phyloP scores from a whole-genome alignment of 2,797 vertebrate genomes.

The Anabacerthia variegaticeps region DNA sequence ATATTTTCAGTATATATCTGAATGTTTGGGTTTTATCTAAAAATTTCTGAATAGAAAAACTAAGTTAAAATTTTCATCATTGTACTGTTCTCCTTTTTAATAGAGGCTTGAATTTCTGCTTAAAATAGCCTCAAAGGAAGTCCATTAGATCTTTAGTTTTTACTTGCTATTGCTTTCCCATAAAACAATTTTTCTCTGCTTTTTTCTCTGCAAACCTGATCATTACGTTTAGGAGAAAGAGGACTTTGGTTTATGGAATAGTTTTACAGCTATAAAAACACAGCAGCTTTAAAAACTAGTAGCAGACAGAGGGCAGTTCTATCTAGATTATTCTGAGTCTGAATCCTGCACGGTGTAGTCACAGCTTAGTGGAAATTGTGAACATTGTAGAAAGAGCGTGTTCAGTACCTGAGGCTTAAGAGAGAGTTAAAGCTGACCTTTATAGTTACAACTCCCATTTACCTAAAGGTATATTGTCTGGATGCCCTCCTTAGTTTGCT shows the following conservation, averaged over 20 bases:
- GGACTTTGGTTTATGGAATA: not conserved
- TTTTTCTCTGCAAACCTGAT: not conserved
- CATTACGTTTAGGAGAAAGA: not conserved
- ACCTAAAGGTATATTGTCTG: not conserved
- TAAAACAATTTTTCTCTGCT: not conserved
- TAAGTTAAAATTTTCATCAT: not conserved
- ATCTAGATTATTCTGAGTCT: not conserved
- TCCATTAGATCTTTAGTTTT: not conserved
- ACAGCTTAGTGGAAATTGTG: not conserved
- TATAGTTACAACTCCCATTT: not conserved
- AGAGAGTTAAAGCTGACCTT: not conserved
- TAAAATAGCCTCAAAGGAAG: constrained; percentile 14
- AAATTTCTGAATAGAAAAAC: not conserved
- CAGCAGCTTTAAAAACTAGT: not conserved
- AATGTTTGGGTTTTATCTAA: constrained; percentile 29
- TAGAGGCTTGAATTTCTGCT: not conserved
- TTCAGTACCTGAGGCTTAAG: not conserved
- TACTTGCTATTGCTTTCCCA: not conserved
- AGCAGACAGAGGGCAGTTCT: not conserved
- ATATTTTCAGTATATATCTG: constrained; percentile 8
- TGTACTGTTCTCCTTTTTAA: not conserved
- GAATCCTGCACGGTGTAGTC: not conserved
- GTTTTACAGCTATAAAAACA: not conserved
- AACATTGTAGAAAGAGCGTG: not conserved
- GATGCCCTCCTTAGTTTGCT: not conserved